Evolutionary conservation across 2,113 vertebrate species (phyloP), one percentile per base, ranked within the genome.

Genomic region (Oncorhynchus nerka): DNA sequence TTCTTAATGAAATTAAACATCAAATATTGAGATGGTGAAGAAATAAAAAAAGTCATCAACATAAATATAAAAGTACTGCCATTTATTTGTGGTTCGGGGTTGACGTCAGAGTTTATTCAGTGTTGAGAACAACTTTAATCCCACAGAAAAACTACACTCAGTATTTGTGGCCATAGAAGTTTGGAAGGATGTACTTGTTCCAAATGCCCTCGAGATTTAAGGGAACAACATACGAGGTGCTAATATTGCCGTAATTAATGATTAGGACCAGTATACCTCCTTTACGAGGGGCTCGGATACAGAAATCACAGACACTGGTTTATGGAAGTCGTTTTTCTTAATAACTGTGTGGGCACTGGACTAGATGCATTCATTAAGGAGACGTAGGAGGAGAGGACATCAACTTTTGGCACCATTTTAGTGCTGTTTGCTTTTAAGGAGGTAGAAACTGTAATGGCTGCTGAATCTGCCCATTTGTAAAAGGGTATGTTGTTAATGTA

Each of bases 271-370:
- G 79, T 76, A 84, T 68, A 73, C 70, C 79, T 81, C 72, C 20
- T 90, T 90, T 87, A 85, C 74, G 82, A 83, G 85, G 73, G 80
- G 68, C 75, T 68, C 45, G 71, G 68, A 76, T 68, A 81, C 66
- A 78, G 75, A 80, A 86, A 88, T 84, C 75, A 75, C 73, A 0
- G 73, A 61, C 70, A 19, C 68, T 48, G 48, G 80, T 89, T 89
- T 89, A 89, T 77, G 86, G 86, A 80, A 79, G 76, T 87, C 83
- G 69, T 87, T 88, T 89, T 87, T 91, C 87, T 87, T 83, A 15
- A 79, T 87, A 85, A 85, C 75, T 73, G 75, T 55, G 32, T 34
- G 80, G 82, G 79, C 79, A 79, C 81, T 68, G 77, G 77, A 79
- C 86, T 34, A 73, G 73, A 39, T 49, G 77, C 74, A 79, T 78